phyloP scores from a whole-genome alignment of 2,888 invertebrate species.

The Synergus gifuensis region DNA sequence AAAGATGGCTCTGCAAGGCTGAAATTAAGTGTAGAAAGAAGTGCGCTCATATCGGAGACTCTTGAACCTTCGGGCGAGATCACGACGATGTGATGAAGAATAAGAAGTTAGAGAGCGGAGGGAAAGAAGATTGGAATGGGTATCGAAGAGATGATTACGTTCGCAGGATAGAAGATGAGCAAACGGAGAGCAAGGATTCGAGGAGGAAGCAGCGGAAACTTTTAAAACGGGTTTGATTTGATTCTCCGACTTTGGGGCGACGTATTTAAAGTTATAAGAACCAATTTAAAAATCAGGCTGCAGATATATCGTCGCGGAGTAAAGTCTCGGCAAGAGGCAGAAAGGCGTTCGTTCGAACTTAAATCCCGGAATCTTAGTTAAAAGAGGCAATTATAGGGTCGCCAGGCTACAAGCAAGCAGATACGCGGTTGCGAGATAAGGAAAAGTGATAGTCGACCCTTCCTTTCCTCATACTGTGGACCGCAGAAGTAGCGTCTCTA shows the following conservation, averaged over 20 bases:
- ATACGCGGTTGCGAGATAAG: constrained; percentile 70
- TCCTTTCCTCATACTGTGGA: background rate
- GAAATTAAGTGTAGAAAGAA: constrained; percentile 60
- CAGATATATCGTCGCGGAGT: constrained; percentile 55
- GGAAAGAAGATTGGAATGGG: constrained; percentile 9
- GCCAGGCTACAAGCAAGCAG: constrained; percentile 63
- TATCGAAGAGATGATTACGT: constrained; percentile 37
- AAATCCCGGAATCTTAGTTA: constrained; percentile 75
- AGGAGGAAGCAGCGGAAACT: constrained; percentile 61
- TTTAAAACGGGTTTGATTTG: constrained; percentile 70
- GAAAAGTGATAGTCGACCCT: constrained; percentile 67
- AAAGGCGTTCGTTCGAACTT: constrained; percentile 61
- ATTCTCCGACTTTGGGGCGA: constrained; percentile 61
- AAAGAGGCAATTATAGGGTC: constrained; percentile 75
- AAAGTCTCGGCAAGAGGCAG: constrained; percentile 39
- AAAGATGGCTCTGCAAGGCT: constrained; percentile 59
- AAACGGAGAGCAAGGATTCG: constrained; percentile 46
- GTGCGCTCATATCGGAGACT: constrained; percentile 33
- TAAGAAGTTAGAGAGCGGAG: constrained; percentile 23
- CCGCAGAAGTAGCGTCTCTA: background rate
- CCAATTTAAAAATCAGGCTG: constrained; percentile 74
- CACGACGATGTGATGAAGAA: constrained; percentile 27
- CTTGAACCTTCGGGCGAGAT: background rate
- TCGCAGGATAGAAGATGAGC: constrained; percentile 35
- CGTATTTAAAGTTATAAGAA: constrained; percentile 75